phyloP scores from a whole-genome alignment of 2,797 vertebrate genomes.

The Aplochiton taeniatus region DNA sequence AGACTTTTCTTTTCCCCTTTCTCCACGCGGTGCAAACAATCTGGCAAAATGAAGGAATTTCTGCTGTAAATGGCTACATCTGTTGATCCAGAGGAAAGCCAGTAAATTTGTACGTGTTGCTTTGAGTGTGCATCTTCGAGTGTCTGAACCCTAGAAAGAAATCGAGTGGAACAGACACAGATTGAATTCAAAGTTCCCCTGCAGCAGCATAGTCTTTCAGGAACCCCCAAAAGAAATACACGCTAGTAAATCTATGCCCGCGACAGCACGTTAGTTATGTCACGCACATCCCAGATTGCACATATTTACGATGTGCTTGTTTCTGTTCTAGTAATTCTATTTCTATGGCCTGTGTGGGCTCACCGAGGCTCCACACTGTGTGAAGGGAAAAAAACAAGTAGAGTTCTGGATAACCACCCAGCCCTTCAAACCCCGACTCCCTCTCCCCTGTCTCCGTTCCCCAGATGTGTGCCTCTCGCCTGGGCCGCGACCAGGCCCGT shows the following conservation, averaged over 20 bases:
- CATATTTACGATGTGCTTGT: too few relatives aligned
- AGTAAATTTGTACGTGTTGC: conserved; percentile 65
- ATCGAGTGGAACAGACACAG: too few relatives aligned
- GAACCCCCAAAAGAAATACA: too few relatives aligned
- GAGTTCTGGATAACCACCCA: neutral
- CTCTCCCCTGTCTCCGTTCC: conserved; percentile 21
- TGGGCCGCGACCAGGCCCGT: conserved; percentile 67
- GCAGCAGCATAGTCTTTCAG: too few relatives aligned
- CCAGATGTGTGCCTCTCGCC: conserved; percentile 64
- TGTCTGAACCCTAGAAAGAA: neutral
- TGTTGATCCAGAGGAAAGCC: conserved; percentile 68
- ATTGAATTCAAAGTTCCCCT: too few relatives aligned
- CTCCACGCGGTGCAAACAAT: conserved; percentile 68
- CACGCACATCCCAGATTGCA: too few relatives aligned
- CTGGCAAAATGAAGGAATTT: conserved; percentile 54
- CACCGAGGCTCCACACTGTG: conserved; percentile 16
- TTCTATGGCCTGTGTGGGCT: conserved; percentile 51
- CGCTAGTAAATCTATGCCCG: too few relatives aligned
- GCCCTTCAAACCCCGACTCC: conserved; percentile 31
- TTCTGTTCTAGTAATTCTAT: too few relatives aligned
- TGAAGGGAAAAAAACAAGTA: neutral
- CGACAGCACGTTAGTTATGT: too few relatives aligned
- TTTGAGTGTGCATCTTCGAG: conserved; percentile 39
- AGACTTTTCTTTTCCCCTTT: conserved; percentile 24
- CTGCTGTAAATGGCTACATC: conserved; percentile 71